Evolutionary conservation across 2,113 vertebrate genomes (phyloP).

Genomic region (Bubalus kerabau): DNA sequence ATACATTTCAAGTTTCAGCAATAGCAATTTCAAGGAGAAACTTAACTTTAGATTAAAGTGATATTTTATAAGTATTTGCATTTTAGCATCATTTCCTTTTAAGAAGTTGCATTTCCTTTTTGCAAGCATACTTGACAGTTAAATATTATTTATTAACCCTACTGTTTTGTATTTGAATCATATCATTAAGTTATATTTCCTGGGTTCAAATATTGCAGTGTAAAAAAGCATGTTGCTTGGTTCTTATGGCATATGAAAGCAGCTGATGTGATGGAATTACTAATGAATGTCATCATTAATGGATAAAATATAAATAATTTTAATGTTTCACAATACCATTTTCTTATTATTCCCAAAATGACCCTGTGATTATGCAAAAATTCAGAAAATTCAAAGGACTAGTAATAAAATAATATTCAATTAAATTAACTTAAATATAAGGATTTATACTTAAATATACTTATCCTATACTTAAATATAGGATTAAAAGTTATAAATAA

Average conservation of each 20-base stretch:
- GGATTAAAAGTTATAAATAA: slow-evolving; percentile 1
- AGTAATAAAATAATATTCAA: not conserved
- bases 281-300: not conserved
- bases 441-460: too few relatives aligned
- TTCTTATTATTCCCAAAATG: not conserved
- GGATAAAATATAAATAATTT: not conserved
- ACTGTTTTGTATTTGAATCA: not conserved
- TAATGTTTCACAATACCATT: not conserved
- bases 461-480: not conserved
- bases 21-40: not conserved
- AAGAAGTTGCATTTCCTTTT: not conserved
- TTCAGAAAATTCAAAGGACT: not conserved
- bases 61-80: not conserved
- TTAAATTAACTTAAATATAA: not conserved
- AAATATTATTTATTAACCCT: not conserved
- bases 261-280: not conserved
- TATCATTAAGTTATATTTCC: not conserved
- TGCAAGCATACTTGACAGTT: not conserved
- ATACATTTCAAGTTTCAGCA: not conserved
- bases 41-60: not conserved
- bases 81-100: not conserved
- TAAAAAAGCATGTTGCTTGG: not conserved
- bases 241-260: not conserved
- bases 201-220: not conserved
- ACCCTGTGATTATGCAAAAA: not conserved